Evolutionary conservation across 2,797 vertebrate genomes (phyloP).

Genomic region (Nyctibius grandis): DNA sequence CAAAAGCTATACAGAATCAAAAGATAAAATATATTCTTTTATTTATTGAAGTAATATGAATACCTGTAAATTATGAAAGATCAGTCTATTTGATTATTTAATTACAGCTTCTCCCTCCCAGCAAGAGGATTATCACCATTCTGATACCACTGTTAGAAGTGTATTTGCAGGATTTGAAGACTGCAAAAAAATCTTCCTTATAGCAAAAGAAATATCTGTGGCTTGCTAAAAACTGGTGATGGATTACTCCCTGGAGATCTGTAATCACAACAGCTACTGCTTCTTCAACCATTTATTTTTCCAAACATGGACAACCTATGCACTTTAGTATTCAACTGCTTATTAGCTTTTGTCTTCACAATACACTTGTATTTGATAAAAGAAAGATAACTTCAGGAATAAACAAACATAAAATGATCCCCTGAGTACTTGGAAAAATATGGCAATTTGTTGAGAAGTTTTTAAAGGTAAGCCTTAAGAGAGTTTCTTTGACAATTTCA

Average conservation of each 20-base stretch:
- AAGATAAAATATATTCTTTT: constrained; percentile 40
- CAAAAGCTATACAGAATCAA: constrained; percentile 3
- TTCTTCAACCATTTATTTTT: constrained; percentile 10
- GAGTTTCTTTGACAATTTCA: constrained; percentile 10
- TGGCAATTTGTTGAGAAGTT: neutral
- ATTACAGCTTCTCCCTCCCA: neutral
- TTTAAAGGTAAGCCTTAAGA: constrained; percentile 13
- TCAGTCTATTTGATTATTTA: neutral
- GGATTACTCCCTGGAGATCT: neutral
- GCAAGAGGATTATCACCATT: neutral
- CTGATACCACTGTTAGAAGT: neutral
- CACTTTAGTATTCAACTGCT: constrained; percentile 41
- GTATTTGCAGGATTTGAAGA: neutral
- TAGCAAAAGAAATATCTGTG: constrained; percentile 18
- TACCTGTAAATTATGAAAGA: constrained; percentile 28
- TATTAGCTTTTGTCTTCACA: constrained; percentile 42
- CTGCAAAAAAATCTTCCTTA: neutral
- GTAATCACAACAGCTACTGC: neutral
- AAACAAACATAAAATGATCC: neutral
- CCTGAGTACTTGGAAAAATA: neutral
- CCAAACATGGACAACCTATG: constrained; percentile 1
- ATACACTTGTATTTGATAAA: neutral
- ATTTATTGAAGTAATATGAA: constrained; percentile 52
- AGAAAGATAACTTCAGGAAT: constrained; percentile 3
- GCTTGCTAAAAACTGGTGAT: neutral